phyloP scores from a whole-genome alignment of 2,888 invertebrate genomes.

The Volucella inanis region DNA sequence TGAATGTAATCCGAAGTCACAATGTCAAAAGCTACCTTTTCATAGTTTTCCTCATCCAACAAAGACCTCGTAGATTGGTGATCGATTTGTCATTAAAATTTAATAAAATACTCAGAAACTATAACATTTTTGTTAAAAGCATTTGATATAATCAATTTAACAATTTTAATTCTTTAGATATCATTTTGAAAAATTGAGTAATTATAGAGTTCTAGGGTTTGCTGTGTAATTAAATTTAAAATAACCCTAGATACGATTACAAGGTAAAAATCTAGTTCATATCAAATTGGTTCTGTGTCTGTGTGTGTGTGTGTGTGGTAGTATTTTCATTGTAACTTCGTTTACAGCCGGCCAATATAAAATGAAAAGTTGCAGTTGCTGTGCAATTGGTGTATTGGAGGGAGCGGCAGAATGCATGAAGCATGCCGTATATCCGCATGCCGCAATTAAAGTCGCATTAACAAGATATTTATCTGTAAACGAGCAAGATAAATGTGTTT shows the following conservation, averaged over 20 bases:
- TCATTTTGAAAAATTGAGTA: constrained; percentile 37
- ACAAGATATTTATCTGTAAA: constrained; percentile 76
- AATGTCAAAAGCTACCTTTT: too few species aligned
- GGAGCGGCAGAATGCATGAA: constrained; percentile 59
- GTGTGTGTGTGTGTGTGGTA: not conserved
- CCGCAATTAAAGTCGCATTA: constrained; percentile 77
- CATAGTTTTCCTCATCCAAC: too few species aligned
- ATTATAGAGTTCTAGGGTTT: constrained; percentile 8
- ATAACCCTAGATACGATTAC: constrained; percentile 5
- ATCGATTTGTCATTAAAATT: too few species aligned
- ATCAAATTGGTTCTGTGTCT: not conserved
- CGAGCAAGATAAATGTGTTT: constrained; percentile 64
- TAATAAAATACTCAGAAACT: too few species aligned
- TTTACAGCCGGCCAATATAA: constrained; percentile 17
- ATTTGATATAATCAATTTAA: not conserved
- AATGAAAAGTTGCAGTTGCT: constrained; percentile 34
- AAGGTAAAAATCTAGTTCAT: constrained; percentile 10
- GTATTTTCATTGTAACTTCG: not conserved
- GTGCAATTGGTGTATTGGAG: constrained; percentile 41
- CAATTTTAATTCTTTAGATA: not conserved
- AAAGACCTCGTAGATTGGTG: too few species aligned
- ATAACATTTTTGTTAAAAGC: not conserved
- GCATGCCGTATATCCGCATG: constrained; percentile 75
- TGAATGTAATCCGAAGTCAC: too few species aligned
- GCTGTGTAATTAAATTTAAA: constrained; percentile 6